These are phyloP conservation scores for human (Homo sapiens) DNA, from an alignment of 2,113 vertebrate species.

Conservation along the genomic window DNA sequence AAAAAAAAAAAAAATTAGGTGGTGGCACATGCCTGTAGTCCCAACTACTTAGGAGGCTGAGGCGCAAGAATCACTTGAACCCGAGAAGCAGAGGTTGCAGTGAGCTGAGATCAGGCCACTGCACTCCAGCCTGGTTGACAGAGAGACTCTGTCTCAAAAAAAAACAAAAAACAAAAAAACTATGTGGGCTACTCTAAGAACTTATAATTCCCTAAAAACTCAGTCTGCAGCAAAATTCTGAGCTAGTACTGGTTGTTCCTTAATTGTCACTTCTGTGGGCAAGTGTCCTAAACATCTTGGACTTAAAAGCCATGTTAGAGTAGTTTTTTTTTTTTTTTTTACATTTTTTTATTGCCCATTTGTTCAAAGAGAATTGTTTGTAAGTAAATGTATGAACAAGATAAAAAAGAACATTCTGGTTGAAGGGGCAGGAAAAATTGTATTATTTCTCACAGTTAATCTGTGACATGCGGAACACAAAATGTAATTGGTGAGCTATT, in stretches of 20 bases:
- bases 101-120: too few species aligned
- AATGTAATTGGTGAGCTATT: not conserved
- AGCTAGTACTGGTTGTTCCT: not conserved
- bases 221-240: conserved; percentile 6
- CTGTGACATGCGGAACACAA: not conserved
- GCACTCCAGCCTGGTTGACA: too few species aligned
- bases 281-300: not conserved
- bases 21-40: too few species aligned
- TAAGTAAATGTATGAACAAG: not conserved
- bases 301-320: not conserved
- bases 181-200: not conserved
- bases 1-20: too few species aligned
- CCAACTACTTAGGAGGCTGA: too few species aligned
- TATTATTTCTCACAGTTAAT: not conserved
- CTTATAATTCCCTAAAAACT: not conserved
- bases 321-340: not conserved
- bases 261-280: not conserved
- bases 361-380: conserved; percentile 9
- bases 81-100: too few species aligned
- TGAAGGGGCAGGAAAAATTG: not conserved
- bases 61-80: too few species aligned
- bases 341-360: not conserved
- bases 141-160: too few species aligned
- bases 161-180: too few species aligned
- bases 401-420: not conserved